These are phyloP conservation scores for Sebastes itinus DNA, from an alignment of 2,797 vertebrate genomes.

Conservation along the genomic window DNA sequence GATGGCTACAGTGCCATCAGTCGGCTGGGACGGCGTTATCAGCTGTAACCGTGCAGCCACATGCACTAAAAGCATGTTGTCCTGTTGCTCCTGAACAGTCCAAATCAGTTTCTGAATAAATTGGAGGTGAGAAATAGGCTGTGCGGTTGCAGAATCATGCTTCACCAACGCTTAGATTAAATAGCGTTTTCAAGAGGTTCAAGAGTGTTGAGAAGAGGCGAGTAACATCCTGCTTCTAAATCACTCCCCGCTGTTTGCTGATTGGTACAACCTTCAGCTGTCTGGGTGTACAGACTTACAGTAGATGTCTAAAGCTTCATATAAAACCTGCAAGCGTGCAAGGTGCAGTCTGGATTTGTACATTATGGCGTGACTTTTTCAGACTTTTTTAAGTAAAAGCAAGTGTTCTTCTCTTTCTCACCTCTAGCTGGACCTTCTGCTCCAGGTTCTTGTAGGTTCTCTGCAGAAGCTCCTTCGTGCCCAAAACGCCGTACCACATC, in stretches of 20 bases:
- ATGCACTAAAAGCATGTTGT: neutral
- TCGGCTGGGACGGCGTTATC: accelerated
- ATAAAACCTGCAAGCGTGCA: neutral
- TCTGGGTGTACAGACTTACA: neutral
- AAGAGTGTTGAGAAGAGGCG: neutral
- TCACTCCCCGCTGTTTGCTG: neutral
- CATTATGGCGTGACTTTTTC: neutral
- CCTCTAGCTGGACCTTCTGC: constrained; percentile 98
- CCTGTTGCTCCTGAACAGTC: neutral
- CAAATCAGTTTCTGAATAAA: neutral
- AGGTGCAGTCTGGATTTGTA: neutral
- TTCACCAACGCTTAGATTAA: neutral
- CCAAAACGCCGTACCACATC: constrained; percentile 99
- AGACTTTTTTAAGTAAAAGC: neutral
- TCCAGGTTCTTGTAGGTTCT: constrained; percentile 98
- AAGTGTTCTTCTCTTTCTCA: constrained; percentile 50
- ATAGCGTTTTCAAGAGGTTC: neutral
- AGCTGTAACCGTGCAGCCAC: too few relatives aligned
- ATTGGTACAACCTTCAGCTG: neutral
- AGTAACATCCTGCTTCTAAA: neutral
- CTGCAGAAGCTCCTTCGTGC: constrained; percentile 95
- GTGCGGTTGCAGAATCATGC: neutral
- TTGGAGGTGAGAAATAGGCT: neutral
- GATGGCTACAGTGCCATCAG: too few relatives aligned
- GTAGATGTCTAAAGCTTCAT: neutral